Conservation (phyloP, 2,113 vertebrate species). For the Thymallus thymallus region DNA sequence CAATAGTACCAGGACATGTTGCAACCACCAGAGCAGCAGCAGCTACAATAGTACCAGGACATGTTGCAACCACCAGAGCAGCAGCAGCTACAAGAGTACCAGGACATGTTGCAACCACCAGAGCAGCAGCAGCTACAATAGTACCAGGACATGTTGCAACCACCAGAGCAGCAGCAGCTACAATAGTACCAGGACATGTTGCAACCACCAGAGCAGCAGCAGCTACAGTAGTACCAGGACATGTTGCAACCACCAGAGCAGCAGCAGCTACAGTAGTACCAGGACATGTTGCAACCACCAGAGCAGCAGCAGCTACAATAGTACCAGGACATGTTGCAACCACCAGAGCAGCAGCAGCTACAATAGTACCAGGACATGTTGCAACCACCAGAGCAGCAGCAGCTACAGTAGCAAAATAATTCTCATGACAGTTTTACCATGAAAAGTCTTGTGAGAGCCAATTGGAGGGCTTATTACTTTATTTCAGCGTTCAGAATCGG, state of each 20-base stretch:
- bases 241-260: background rate
- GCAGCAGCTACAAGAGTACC: background rate
- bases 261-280: background rate
- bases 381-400: background rate
- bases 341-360: background rate
- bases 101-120: background rate
- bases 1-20: background rate
- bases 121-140: background rate
- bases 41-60: background rate
- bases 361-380: background rate
- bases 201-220: background rate
- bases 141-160: background rate
- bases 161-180: background rate
- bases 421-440: background rate
- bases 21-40: background rate
- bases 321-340: background rate
- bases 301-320: background rate
- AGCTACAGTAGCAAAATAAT: slow-evolving; percentile 3
- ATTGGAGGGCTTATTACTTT: slow-evolving; percentile 35
- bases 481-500: slow-evolving; percentile 35
- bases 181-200: background rate
- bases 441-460: background rate
- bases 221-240: background rate
- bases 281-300: background rate
- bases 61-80: background rate